phyloP scores from a whole-genome alignment of 2,797 vertebrate species.

The Propithecus deckenii region DNA sequence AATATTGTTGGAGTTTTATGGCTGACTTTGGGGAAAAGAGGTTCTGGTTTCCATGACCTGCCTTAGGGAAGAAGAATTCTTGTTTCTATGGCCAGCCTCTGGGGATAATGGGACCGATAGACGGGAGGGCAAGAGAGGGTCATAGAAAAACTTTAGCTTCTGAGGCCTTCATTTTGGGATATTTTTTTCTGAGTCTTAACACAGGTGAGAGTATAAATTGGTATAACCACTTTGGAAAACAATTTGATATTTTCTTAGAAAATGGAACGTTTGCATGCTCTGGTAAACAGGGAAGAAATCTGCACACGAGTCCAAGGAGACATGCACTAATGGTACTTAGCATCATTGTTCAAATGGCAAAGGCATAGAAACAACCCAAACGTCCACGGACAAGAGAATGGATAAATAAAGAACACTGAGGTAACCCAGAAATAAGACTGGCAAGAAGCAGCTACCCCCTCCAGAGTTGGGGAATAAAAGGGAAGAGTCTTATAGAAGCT shows the following conservation, averaged over 20 bases:
- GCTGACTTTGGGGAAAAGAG: neutral
- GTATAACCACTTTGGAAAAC: neutral
- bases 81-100: neutral
- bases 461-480: neutral
- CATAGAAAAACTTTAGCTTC: neutral
- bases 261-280: neutral
- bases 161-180: neutral
- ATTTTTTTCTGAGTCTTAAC: neutral
- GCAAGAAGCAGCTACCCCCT: neutral
- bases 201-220: neutral
- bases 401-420: neutral
- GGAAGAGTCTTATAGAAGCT: neutral
- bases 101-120: neutral
- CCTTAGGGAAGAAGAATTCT: neutral
- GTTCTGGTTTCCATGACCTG: neutral
- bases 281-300: neutral
- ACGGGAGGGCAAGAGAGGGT: neutral
- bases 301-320: neutral
- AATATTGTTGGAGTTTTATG: neutral
- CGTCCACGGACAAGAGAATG: neutral
- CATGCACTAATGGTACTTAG: neutral
- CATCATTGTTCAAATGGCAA: neutral
- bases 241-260: neutral
- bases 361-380: neutral
- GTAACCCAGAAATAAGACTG: neutral